These are phyloP conservation scores for Carlito syrichta DNA, from an alignment of 2,113 vertebrate species.

Conservation along the genomic window DNA sequence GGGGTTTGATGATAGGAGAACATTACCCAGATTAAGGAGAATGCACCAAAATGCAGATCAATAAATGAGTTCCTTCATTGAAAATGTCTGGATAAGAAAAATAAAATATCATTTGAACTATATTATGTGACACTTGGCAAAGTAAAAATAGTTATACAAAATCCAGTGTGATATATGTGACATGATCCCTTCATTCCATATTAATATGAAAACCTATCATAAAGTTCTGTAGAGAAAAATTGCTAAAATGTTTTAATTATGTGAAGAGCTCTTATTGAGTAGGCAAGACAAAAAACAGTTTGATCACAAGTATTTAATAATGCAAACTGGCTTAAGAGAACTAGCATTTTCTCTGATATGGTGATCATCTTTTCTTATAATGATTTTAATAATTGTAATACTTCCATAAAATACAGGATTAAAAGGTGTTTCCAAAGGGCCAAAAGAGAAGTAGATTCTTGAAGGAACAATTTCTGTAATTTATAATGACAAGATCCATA, in stretches of 20 bases:
- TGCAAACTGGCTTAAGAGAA: background rate
- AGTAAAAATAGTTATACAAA: background rate
- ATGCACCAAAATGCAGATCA: background rate
- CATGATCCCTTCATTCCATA: background rate
- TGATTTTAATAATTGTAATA: background rate
- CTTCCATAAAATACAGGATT: background rate
- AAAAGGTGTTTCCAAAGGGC: background rate
- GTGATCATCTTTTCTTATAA: background rate
- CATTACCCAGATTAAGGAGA: background rate
- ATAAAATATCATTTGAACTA: background rate
- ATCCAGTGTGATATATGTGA: background rate
- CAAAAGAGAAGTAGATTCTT: background rate
- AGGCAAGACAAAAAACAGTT: accelerated
- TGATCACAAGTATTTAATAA: background rate
- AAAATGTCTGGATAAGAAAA: background rate
- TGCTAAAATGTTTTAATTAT: background rate
- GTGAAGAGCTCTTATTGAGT: background rate
- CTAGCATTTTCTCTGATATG: background rate
- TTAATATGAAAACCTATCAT: background rate
- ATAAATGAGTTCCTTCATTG: background rate
- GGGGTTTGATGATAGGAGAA: background rate
- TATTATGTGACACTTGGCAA: too few relatives aligned
- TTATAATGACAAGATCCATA: background rate
- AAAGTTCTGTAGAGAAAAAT: background rate
- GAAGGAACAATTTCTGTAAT: background rate